These are phyloP conservation scores for Pseudorectes ferrugineus DNA, from an alignment of 2,113 vertebrate species.

Conservation along the genomic window DNA sequence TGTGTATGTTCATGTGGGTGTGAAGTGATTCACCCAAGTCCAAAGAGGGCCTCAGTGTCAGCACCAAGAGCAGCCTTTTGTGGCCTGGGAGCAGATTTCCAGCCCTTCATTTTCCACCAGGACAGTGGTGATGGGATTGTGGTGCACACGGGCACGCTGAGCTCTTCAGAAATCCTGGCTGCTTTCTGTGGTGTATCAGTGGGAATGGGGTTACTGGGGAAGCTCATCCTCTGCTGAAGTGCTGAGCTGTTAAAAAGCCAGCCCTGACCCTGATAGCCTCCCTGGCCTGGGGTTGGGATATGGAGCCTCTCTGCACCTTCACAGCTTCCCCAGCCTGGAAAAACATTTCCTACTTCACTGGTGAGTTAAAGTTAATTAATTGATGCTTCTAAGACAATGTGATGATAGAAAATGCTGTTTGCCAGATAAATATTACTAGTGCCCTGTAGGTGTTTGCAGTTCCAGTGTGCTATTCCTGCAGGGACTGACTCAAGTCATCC, in stretches of 20 bases:
- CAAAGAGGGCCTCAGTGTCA: not conserved
- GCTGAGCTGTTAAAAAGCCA: not conserved
- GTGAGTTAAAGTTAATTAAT: not conserved
- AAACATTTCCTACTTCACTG: not conserved
- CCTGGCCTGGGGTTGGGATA: not conserved
- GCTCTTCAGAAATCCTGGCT: not conserved
- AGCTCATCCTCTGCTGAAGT: not conserved
- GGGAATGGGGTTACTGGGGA: not conserved
- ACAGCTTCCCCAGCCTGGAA: not conserved
- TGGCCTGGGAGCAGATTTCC: not conserved
- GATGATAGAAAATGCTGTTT: not conserved
- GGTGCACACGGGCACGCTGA: accelerated
- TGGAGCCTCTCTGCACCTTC: not conserved
- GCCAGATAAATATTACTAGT: not conserved
- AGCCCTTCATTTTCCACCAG: not conserved
- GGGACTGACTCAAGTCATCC: not conserved
- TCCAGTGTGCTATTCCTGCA: not conserved
- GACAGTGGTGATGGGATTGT: not conserved
- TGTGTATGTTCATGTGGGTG: not conserved
- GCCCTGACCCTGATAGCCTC: not conserved
- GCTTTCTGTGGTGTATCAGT: not conserved
- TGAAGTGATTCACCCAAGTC: not conserved
- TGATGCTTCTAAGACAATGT: not conserved
- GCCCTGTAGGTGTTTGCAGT: not conserved
- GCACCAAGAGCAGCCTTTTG: not conserved